Conservation (phyloP, 2,888 invertebrate species). For the Phlogophora meticulosa region DNA sequence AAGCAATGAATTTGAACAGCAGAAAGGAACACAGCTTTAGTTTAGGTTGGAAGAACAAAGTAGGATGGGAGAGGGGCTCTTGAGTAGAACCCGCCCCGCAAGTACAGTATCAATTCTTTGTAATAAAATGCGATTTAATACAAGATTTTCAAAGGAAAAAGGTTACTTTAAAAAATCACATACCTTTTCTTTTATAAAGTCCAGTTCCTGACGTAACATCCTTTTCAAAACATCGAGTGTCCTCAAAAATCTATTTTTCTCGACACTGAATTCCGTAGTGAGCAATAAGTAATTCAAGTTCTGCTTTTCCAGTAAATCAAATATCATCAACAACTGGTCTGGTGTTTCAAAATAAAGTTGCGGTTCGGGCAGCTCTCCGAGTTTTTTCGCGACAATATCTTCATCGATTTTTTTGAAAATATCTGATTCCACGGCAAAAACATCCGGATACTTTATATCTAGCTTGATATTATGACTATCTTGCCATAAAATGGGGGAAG, state of each 20-base stretch:
- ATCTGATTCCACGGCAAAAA: slow-evolving; percentile 79
- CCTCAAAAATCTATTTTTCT: slow-evolving; percentile 84
- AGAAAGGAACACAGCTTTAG: too few relatives aligned
- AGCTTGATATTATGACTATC: slow-evolving; percentile 77
- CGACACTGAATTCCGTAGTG: slow-evolving; percentile 83
- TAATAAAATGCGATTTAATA: background rate
- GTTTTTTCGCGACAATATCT: slow-evolving; percentile 70
- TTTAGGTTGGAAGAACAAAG: too few relatives aligned
- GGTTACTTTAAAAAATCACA: background rate
- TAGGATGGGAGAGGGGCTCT: too few relatives aligned
- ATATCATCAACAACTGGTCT: slow-evolving; percentile 80
- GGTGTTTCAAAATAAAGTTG: slow-evolving; percentile 83
- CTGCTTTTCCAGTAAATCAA: slow-evolving; percentile 84
- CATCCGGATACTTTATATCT: slow-evolving; percentile 75
- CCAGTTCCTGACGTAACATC: slow-evolving; percentile 77
- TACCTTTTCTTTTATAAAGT: slow-evolving; percentile 83
- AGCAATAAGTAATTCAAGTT: slow-evolving; percentile 87
- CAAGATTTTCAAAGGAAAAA: background rate
- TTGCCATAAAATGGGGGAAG: slow-evolving; percentile 86
- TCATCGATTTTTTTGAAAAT: slow-evolving; percentile 79
- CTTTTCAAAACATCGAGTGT: slow-evolving; percentile 76
- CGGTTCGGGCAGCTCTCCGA: slow-evolving; percentile 77
- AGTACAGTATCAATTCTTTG: too few relatives aligned
- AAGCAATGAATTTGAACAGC: too few relatives aligned
- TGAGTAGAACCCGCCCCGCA: too few relatives aligned